Evolutionary conservation across 2,113 vertebrate species (phyloP).

Genomic region (Xyliphius kryptos): DNA sequence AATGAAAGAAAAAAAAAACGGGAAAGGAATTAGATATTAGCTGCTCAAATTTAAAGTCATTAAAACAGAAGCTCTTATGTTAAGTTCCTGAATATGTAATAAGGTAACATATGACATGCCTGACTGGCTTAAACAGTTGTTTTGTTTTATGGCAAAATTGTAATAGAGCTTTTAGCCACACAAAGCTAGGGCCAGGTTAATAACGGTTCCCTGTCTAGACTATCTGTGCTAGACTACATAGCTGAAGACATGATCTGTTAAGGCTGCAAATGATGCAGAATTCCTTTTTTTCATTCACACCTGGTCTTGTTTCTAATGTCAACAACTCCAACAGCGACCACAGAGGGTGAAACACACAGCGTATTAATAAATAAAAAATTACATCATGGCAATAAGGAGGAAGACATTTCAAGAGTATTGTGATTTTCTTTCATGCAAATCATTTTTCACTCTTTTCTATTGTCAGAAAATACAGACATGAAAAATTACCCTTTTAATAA

Average conservation of each 20-base stretch:
- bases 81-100: too few species aligned
- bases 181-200: neutral
- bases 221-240: neutral
- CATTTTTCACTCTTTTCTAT: neutral
- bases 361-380: slow-evolving; percentile 50
- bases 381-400: neutral
- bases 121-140: too few species aligned
- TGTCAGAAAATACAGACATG: neutral
- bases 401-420: neutral
- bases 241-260: neutral
- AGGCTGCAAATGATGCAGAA: slow-evolving; percentile 5
- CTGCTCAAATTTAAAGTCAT: too few species aligned
- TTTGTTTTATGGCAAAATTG: too few species aligned
- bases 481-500: too few species aligned
- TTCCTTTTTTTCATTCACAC: slow-evolving; percentile 34
- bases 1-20: too few species aligned
- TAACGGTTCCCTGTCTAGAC: slow-evolving; percentile 9
- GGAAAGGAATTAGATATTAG: too few species aligned
- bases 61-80: too few species aligned
- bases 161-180: too few species aligned
- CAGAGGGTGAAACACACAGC: slow-evolving; percentile 14
- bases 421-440: neutral
- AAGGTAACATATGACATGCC: too few species aligned
- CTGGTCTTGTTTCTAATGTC: slow-evolving; percentile 43
- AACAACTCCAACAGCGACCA: slow-evolving; percentile 31